Evolutionary conservation across 2,888 invertebrate species (phyloP), one percentile per base, ranked within the genome.

Genomic region (Pristionchus entomophagus): DNA sequence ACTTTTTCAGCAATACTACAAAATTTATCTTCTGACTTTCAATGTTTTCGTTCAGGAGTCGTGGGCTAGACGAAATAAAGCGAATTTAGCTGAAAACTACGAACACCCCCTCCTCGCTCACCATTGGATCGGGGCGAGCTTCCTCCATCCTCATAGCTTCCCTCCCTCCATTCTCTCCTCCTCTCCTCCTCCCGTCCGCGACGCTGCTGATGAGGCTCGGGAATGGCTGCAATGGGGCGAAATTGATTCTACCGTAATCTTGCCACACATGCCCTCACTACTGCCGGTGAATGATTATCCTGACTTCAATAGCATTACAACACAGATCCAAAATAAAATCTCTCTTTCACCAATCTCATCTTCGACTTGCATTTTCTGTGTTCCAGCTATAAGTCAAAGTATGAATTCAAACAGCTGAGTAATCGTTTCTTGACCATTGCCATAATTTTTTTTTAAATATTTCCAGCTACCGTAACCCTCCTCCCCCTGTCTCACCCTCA

Each of bases 101-200:
- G 45, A 45, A 45, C 14, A 45, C 45, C 14, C 45, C 14, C 45
- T 45, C 45, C 45, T 14, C 45, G 8, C 73, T 45, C 3, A 73
- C 73, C 73, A 73, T 73, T 73, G 12, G 41, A 45, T 10, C 38
- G 22, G 10, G 73, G 73, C 14, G 73, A 73, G 41, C 73, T 73
- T 41, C 73, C 41, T 73, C 73, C 73, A 26, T 45, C 73, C 8
- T 73, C 73, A 32, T 32, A 41, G 73, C 73, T 73, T 19, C 41
- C 73, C 73, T 45, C 73, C 45, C n/a, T n/a, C 41, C 73, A 8
- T 45, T 41, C 6, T 1, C 73, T 22, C n/a, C n/a, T n/a, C n/a
- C n/a, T n/a, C 41, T 73, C 73, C 73, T 73, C 73, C 14, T 73
- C 73, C 8, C 73, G 22, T 22, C 73, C 73, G 8, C 73, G 38